Evolutionary conservation across 2,797 vertebrate species (phyloP).

Genomic region (Staurois parvus): DNA sequence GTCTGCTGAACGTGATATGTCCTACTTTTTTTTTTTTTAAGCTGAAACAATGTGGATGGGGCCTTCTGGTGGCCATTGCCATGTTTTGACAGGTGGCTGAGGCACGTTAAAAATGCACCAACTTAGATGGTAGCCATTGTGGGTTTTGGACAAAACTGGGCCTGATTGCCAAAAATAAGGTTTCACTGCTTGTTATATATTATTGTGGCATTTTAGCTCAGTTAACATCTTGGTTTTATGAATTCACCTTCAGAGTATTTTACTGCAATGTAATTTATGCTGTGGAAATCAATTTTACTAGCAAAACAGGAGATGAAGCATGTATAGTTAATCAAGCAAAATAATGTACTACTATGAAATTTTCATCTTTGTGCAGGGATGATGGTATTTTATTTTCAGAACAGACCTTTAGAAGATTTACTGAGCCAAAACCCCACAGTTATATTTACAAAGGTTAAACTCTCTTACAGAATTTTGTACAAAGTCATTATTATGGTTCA

Average conservation of each 20-base stretch:
- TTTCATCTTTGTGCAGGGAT: not conserved
- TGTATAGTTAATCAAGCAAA: slow-evolving; percentile 15
- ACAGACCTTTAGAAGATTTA: slow-evolving; percentile 33
- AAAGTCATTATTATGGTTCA: slow-evolving; percentile 54
- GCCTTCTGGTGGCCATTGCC: too few species aligned
- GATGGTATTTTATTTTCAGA: slow-evolving; percentile 15
- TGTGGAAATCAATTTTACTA: not conserved
- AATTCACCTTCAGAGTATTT: not conserved
- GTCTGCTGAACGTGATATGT: too few species aligned
- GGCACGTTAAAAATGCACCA: too few species aligned
- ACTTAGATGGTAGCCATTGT: too few species aligned
- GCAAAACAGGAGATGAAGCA: slow-evolving; percentile 12
- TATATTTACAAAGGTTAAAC: slow-evolving; percentile 52
- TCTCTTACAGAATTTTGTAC: slow-evolving; percentile 35
- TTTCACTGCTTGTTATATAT: not conserved
- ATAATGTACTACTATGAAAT: not conserved
- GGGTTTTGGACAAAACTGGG: too few species aligned
- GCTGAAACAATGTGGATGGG: too few species aligned
- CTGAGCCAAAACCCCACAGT: slow-evolving; percentile 29
- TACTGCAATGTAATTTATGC: not conserved
- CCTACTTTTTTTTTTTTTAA: too few species aligned
- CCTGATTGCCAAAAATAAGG: not conserved
- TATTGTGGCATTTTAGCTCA: not conserved
- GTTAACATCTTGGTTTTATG: not conserved
- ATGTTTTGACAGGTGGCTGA: too few species aligned